Evolutionary conservation across 2,113 vertebrate species (phyloP), one percentile per base, ranked within the genome.

Genomic region (Natator depressus): DNA sequence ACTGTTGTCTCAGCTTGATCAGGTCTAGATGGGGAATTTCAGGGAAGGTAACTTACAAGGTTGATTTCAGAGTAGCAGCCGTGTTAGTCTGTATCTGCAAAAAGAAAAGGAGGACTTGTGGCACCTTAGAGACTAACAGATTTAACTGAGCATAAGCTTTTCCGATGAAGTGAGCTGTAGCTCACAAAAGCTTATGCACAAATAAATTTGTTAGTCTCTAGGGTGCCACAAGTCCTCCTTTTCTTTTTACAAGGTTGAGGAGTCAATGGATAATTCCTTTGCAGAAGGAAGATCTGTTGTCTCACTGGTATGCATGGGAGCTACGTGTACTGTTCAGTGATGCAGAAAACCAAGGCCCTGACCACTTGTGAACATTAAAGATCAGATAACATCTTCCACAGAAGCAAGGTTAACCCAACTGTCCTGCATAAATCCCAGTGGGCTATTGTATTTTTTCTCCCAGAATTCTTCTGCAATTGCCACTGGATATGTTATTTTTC

Each of bases 11-110:
- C 31, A 72, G 55, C 59, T 81, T 0, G 0, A 53, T n/a, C 0
- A 8, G 35, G 2, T 25, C 3, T 0, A 17, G 31, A 81, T 25
- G 47, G 59, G 46, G 0, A 47, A 76, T 38, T 46, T 25, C 72
- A 76, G 10, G 38, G 72, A 75, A 0, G 53, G 76, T 0, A 0
- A 88, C 13, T 1, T 0, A 35, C 5, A 12, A 0, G 8, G 59
- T 24, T 8, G 9, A 19, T 42, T 42, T 42, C 42, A 42, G 42
- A 42, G 42, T 42, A 42, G 42, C 42, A 42, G 42, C 42, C 42
- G 42, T 42, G 42, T 42, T 42, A 42, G 42, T 42, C 42, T 42
- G 42, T 42, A 42, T 42, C 42, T 5, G 42, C 42, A 42, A 42
- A 42, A 42, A 42, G 42, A 42, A 42, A 42, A 42, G 42, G 42